These are phyloP conservation scores for Ciconia stormi DNA, from an alignment of 2,113 vertebrate genomes.

Conservation along the genomic window DNA sequence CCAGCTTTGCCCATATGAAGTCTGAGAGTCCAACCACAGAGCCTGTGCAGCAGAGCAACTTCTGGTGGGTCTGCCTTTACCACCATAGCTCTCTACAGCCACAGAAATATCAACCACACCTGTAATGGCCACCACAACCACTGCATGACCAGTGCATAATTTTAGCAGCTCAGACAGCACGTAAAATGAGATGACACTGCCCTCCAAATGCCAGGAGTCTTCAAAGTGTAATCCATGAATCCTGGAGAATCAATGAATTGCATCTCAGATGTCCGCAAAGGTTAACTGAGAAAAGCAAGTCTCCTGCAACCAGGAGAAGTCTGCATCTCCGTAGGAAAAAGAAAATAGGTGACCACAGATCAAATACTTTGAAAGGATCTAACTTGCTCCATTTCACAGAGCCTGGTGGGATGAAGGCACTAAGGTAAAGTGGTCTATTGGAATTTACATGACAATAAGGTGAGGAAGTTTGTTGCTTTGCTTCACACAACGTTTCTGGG, in stretches of 20 bases:
- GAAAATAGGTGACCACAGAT: background rate
- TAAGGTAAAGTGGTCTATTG: background rate
- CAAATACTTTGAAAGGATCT: background rate
- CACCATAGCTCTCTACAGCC: background rate
- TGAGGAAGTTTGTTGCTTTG: background rate
- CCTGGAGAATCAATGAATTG: background rate
- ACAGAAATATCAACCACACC: background rate
- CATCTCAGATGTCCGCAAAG: background rate
- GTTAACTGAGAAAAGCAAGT: background rate
- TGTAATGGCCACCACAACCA: rapidly evolving
- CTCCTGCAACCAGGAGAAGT: background rate
- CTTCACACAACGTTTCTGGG: background rate
- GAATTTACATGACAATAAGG: background rate
- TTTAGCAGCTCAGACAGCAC: background rate
- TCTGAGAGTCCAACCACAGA: background rate
- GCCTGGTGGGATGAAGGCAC: background rate
- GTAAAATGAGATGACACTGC: background rate
- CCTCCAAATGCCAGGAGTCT: background rate
- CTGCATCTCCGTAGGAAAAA: background rate
- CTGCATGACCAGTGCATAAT: background rate
- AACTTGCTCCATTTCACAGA: background rate
- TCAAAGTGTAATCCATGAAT: background rate
- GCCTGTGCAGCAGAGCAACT: background rate
- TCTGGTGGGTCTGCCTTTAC: background rate
- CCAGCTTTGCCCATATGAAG: background rate